These are phyloP conservation scores for Ochotona curzoniae DNA, from an alignment of 2,113 vertebrate species.

Conservation along the genomic window DNA sequence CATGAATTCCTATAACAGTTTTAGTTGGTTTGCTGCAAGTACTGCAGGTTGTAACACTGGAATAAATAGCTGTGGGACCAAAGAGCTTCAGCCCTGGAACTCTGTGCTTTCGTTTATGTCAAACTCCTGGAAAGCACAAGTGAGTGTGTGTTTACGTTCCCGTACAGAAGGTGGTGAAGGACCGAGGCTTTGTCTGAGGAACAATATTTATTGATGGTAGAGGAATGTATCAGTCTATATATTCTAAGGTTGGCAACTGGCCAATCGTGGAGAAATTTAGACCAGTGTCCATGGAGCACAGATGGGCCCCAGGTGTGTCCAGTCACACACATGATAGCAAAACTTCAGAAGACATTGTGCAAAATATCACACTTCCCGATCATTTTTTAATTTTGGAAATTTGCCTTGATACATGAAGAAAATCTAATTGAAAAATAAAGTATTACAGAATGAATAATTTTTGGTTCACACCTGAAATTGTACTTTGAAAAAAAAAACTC, in stretches of 20 bases:
- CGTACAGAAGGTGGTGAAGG: neutral
- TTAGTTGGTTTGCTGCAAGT: conserved; percentile 69
- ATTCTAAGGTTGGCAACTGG: neutral
- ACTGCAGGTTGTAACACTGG: conserved; percentile 55
- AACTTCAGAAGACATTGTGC: neutral
- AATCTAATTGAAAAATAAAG: neutral
- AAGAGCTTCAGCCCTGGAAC: conserved; percentile 42
- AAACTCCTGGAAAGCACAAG: neutral
- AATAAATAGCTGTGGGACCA: conserved; percentile 43
- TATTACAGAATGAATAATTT: neutral
- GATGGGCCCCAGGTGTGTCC: neutral
- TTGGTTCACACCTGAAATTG: conserved; percentile 34
- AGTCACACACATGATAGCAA: neutral
- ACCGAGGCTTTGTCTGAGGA: neutral
- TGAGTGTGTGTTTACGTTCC: neutral
- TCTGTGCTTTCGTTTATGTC: conserved; percentile 41
- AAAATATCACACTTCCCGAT: neutral
- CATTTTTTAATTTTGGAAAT: conserved; percentile 19
- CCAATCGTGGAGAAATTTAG: neutral
- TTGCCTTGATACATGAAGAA: conserved; percentile 20
- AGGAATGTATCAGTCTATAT: conserved; percentile 10
- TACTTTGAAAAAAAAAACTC: conserved; percentile 37
- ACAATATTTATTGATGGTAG: neutral
- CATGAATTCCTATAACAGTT: conserved; percentile 62
- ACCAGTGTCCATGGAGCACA: neutral